A percentile compares a stretch with the other conserved stretches of the same genome.
Conservation (phyloP, 2,113 vertebrate species). For the Vicugna pacos region DNA sequence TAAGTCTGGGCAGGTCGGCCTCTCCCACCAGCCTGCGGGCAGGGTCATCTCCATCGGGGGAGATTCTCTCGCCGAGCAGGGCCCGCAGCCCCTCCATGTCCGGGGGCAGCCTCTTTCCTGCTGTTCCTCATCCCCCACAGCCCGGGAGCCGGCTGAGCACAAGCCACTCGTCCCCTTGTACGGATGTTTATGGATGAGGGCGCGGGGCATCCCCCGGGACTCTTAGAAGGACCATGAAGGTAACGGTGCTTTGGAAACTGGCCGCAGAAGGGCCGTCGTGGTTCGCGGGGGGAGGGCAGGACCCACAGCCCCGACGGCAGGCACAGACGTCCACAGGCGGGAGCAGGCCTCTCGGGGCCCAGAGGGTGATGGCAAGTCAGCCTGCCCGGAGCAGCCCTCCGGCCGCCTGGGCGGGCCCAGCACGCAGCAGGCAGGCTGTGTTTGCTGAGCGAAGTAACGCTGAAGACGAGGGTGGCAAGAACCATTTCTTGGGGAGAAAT, state of each 20-base stretch:
- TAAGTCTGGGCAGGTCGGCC: rapidly evolving
- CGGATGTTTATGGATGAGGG: background rate
- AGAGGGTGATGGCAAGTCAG: rapidly evolving
- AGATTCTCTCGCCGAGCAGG: background rate
- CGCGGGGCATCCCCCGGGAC: rapidly evolving
- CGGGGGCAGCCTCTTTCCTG: too few species aligned
- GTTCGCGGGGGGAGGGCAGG: rapidly evolving
- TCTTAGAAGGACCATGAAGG: background rate
- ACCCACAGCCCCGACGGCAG: rapidly evolving
- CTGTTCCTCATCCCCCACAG: background rate
- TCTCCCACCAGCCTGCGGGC: background rate
- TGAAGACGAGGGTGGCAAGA: rapidly evolving
- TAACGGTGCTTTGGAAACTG: rapidly evolving
- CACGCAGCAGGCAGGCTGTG: rapidly evolving
- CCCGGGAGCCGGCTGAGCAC: rapidly evolving
- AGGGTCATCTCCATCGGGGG: background rate
- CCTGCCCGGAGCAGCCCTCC: background rate
- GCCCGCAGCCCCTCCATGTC: too few species aligned
- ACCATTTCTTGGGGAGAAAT: background rate
- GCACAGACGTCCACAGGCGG: rapidly evolving
- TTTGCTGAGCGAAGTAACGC: rapidly evolving
- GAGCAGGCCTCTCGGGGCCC: background rate
- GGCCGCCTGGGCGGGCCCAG: too few species aligned
- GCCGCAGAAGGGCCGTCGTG: rapidly evolving
- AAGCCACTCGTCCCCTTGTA: too few species aligned